Evolutionary conservation across 1,140 invertebrate species (phyloP).

Genomic region (Zophobas morio): DNA sequence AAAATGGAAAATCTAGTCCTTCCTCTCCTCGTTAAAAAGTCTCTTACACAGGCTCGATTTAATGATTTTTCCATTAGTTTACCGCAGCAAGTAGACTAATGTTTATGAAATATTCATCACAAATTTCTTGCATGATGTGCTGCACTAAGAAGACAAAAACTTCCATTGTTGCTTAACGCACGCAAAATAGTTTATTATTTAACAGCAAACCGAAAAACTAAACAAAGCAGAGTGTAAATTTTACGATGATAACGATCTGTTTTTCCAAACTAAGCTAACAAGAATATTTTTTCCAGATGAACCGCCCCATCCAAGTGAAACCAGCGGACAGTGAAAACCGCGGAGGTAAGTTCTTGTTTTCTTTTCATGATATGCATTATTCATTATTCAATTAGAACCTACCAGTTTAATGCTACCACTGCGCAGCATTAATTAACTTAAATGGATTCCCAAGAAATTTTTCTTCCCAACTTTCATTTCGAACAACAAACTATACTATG

Average conservation of each 20-base stretch:
- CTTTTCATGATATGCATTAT: constrained; percentile 48
- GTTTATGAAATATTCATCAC: constrained; percentile 39
- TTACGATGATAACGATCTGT: not conserved
- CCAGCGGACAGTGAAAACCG: constrained; percentile 99
- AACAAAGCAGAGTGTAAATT: too few relatives aligned
- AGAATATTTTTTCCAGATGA: constrained; percentile 83
- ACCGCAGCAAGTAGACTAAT: constrained; percentile 20
- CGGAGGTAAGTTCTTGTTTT: constrained; percentile 83
- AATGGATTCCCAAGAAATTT: constrained; percentile 41
- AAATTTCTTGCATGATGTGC: constrained; percentile 3
- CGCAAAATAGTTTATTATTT: not conserved
- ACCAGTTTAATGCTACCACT: constrained; percentile 39
- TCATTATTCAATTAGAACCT: constrained; percentile 52
- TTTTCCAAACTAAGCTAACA: constrained; percentile 33
- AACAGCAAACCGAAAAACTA: not conserved
- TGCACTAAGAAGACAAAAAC: constrained; percentile 6
- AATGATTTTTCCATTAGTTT: constrained; percentile 35
- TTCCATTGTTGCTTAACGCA: constrained; percentile 16
- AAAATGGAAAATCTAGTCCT: constrained; percentile 1
- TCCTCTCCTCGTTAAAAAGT: constrained; percentile 1
- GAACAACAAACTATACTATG: constrained; percentile 16
- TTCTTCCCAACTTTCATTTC: constrained; percentile 34
- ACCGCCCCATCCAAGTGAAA: constrained; percentile 99
- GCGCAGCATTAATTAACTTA: constrained; percentile 44
- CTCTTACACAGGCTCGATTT: constrained; percentile 6